phyloP scores from a whole-genome alignment of 2,113 vertebrate genomes.

The Rana temporaria region DNA sequence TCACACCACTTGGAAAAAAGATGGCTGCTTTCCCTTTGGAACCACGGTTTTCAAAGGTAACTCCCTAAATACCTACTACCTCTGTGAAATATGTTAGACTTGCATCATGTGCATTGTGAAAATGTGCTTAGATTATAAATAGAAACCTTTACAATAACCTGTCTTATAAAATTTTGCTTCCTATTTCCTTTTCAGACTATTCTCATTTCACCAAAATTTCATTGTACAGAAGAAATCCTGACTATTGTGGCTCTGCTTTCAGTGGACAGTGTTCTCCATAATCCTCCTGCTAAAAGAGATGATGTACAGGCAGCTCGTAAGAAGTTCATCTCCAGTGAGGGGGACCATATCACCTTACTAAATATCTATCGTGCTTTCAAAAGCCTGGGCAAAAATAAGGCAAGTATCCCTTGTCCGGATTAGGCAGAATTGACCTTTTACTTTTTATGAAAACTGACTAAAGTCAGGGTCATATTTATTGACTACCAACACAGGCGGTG shows the following conservation, averaged over 20 bases:
- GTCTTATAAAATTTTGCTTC: no score
- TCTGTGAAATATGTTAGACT: background rate
- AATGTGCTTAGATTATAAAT: no score
- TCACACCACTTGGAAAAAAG: constrained; percentile 90
- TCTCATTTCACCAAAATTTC: constrained; percentile 87
- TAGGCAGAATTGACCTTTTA: no score
- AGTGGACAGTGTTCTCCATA: constrained; percentile 91
- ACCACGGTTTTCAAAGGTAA: constrained; percentile 93
- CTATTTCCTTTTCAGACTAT: constrained; percentile 79
- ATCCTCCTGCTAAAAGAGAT: constrained; percentile 84
- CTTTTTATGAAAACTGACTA: no score
- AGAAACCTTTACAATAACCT: no score
- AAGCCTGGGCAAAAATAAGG: constrained; percentile 85
- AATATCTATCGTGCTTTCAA: constrained; percentile 89
- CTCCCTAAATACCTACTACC: background rate
- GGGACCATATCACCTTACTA: constrained; percentile 92
- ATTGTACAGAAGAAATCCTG: constrained; percentile 91
- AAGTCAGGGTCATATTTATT: no score
- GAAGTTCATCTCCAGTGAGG: constrained; percentile 92
- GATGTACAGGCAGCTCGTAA: constrained; percentile 84
- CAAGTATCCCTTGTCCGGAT: constrained; percentile 55
- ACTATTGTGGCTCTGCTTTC: constrained; percentile 90
- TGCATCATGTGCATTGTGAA: no score
- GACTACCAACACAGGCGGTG: no score
- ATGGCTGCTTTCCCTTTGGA: constrained; percentile 96